Conservation (phyloP, 1,140 invertebrate species). For the Aphis gossypii region DNA sequence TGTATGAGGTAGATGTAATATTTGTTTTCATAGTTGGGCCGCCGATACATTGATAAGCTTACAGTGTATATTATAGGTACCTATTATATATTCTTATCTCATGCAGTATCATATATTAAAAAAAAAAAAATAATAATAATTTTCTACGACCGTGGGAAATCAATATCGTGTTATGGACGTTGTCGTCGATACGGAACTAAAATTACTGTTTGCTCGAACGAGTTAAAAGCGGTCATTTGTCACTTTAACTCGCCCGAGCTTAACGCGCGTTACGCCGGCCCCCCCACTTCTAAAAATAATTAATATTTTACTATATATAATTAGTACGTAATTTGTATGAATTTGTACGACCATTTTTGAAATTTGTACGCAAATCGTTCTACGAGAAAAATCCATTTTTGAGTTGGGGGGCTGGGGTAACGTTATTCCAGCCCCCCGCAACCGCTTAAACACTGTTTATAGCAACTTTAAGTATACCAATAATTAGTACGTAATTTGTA, state of each 20-base stretch:
- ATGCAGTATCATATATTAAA: not conserved
- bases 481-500: no score
- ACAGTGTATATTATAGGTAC: not conserved
- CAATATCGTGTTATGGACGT: not conserved
- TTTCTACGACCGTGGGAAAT: not conserved
- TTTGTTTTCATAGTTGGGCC: not conserved
- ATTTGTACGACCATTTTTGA: no score
- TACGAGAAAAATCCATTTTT: no score
- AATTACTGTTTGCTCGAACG: not conserved
- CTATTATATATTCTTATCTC: not conserved
- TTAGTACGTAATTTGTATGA: no score
- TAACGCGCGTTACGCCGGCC: no score
- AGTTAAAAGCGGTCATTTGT: constrained; percentile 42
- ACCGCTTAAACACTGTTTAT: no score
- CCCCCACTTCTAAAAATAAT: no score
- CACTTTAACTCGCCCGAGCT: not conserved
- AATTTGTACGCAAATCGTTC: no score
- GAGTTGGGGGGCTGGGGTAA: no score
- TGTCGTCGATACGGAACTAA: not conserved
- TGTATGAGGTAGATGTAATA: not conserved
- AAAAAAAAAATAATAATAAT: not conserved
- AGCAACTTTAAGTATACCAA: no score
- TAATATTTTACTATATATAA: no score
- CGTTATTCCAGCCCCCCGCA: no score
- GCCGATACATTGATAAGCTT: not conserved